Evolutionary conservation across 2,113 vertebrate genomes (phyloP).

Genomic region (Neogobius melanostomus): DNA sequence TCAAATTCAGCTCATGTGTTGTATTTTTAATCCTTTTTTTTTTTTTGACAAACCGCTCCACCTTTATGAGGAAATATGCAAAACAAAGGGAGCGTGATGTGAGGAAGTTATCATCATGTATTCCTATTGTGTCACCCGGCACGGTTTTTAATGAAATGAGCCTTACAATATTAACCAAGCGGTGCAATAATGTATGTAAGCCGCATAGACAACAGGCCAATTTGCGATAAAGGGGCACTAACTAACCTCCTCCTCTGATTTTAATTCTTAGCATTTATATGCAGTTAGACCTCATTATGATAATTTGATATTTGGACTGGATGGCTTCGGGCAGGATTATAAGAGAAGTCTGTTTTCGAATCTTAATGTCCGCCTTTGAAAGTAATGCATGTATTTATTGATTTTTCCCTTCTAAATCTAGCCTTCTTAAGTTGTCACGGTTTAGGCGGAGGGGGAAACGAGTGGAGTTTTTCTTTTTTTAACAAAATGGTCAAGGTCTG

Average conservation of each 20-base stretch:
- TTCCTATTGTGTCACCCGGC: slow-evolving; percentile 27
- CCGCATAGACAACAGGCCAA: slow-evolving; percentile 18
- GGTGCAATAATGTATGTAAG: slow-evolving; percentile 17
- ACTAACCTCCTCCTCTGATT: slow-evolving; percentile 53
- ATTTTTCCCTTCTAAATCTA: slow-evolving; percentile 72
- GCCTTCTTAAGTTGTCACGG: slow-evolving; percentile 73
- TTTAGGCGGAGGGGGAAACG: slow-evolving; percentile 42
- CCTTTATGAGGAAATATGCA: slow-evolving; percentile 42
- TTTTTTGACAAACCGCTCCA: slow-evolving; percentile 45
- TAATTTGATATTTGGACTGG: slow-evolving; percentile 81
- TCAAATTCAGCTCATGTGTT: slow-evolving; percentile 61
- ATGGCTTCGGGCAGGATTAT: slow-evolving; percentile 75
- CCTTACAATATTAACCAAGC: slow-evolving; percentile 20
- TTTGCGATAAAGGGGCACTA: slow-evolving; percentile 43
- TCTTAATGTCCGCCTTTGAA: slow-evolving; percentile 76
- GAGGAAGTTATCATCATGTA: slow-evolving; percentile 20
- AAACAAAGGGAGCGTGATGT: slow-evolving; percentile 28
- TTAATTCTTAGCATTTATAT: slow-evolving; percentile 77
- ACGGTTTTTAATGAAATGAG: slow-evolving; percentile 17
- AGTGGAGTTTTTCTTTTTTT: slow-evolving; percentile 22
- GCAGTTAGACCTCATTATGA: slow-evolving; percentile 81
- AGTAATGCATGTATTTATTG: slow-evolving; percentile 75
- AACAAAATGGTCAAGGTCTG: slow-evolving; percentile 61
- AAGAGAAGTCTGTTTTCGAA: slow-evolving; percentile 69
- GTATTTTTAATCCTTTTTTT: slow-evolving; percentile 63